A percentile compares a stretch with the other conserved stretches of the same genome.
Evolutionary conservation across 2,113 vertebrate species (phyloP).

Genomic region (Vulpes vulpes): DNA sequence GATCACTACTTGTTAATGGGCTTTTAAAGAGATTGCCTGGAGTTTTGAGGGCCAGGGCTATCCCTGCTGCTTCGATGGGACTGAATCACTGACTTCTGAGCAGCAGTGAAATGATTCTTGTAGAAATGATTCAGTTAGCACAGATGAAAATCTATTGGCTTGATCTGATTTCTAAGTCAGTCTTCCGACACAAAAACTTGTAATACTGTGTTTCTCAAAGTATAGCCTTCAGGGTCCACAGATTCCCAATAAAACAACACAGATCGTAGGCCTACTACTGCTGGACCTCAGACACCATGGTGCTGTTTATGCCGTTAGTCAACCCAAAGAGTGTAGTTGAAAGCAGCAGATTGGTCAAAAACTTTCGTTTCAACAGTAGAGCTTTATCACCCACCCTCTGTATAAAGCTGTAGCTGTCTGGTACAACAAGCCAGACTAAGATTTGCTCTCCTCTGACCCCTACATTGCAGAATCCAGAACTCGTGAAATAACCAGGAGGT

Average conservation of each 20-base stretch:
- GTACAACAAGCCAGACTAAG: not conserved
- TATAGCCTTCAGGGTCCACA: too few species aligned
- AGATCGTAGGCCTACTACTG: not conserved
- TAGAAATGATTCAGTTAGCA: not conserved
- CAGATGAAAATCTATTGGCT: not conserved
- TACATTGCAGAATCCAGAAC: not conserved
- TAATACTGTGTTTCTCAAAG: not conserved
- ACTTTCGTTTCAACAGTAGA: not conserved
- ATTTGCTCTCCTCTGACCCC: not conserved
- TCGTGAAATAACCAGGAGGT: not conserved
- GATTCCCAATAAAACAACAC: not conserved
- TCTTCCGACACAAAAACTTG: not conserved
- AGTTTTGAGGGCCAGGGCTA: not conserved
- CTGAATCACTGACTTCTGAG: not conserved
- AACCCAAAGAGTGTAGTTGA: not conserved
- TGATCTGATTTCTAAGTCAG: not conserved
- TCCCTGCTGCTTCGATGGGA: not conserved
- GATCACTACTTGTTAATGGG: not conserved
- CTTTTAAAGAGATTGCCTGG: not conserved
- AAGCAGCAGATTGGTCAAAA: not conserved
- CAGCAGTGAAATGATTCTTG: not conserved
- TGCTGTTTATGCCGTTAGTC: too few species aligned
- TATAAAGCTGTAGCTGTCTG: not conserved
- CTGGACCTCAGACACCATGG: not conserved
- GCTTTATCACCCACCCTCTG: not conserved